These are phyloP conservation scores for Ochropleura leucogaster DNA, from an alignment of 2,888 invertebrate species.

Conservation along the genomic window DNA sequence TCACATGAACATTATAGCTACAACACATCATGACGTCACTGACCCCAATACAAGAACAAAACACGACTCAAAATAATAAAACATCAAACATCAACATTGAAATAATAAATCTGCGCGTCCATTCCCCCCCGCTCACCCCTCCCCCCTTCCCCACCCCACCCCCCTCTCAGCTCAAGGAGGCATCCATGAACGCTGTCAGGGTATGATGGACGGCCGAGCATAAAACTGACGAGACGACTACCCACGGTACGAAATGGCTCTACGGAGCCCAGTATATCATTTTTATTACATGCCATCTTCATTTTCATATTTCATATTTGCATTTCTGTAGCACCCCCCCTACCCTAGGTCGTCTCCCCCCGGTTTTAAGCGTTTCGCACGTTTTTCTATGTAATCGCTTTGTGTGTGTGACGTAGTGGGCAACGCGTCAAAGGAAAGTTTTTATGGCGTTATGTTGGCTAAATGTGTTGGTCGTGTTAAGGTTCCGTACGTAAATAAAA, in stretches of 20 bases:
- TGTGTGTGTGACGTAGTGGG: constrained; percentile 81
- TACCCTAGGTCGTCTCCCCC: constrained; percentile 65
- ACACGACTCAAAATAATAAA: constrained; percentile 74
- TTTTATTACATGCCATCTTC: constrained; percentile 94
- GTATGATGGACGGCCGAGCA: constrained; percentile 93
- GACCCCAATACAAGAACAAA: constrained; percentile 45
- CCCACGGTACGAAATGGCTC: constrained; percentile 94
- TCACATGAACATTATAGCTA: background rate
- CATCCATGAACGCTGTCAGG: constrained; percentile 92
- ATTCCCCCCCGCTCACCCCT: constrained; percentile 67
- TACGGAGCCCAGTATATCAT: constrained; percentile 94
- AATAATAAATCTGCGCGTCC: constrained; percentile 85
- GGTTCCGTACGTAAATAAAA: constrained; percentile 66
- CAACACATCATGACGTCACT: constrained; percentile 21
- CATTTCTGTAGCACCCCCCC: constrained; percentile 84
- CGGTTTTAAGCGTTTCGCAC: constrained; percentile 86
- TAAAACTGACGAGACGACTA: constrained; percentile 94
- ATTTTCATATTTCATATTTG: constrained; percentile 92
- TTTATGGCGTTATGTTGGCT: constrained; percentile 71
- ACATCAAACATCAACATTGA: constrained; percentile 84
- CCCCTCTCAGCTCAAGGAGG: constrained; percentile 80
- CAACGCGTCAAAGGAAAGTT: constrained; percentile 78
- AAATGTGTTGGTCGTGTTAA: constrained; percentile 38
- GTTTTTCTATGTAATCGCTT: constrained; percentile 89
- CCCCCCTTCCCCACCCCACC: constrained; percentile 48